These are phyloP conservation scores for Drosophila sordidula DNA, from an alignment of 2,888 invertebrate genomes.

Conservation along the genomic window DNA sequence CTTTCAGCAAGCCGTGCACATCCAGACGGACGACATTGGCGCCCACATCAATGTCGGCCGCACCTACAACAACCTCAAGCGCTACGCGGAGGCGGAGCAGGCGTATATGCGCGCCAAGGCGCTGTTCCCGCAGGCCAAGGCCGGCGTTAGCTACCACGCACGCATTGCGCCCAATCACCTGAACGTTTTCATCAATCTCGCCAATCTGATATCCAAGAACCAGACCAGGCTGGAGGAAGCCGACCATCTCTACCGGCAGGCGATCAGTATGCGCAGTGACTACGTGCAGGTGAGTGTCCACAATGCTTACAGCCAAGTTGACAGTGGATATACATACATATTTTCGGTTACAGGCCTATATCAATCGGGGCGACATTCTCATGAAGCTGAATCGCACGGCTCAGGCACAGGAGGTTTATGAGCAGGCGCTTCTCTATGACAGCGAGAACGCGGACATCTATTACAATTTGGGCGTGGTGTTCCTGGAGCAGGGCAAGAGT, in stretches of 20 bases:
- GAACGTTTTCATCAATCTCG: constrained; percentile 97
- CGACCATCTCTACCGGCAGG: constrained; percentile 96
- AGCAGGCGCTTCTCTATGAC: constrained; percentile 95
- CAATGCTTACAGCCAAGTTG: background rate
- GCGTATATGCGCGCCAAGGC: constrained; percentile 96
- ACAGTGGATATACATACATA: background rate
- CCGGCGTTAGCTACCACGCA: constrained; percentile 97
- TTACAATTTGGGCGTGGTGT: constrained; percentile 97
- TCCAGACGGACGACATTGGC: constrained; percentile 98
- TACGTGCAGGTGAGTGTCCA: constrained; percentile 87
- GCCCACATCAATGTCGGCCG: constrained; percentile 98
- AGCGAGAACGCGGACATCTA: constrained; percentile 97
- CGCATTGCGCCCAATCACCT: constrained; percentile 98
- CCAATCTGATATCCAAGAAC: constrained; percentile 97
- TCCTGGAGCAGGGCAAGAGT: constrained; percentile 95
- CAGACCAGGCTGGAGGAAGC: constrained; percentile 96
- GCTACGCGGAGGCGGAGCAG: constrained; percentile 95
- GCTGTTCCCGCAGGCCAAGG: constrained; percentile 94
- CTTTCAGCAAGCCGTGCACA: constrained; percentile 96
- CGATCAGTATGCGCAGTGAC: constrained; percentile 98
- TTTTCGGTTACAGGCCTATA: constrained; percentile 90
- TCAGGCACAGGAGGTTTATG: constrained; percentile 97
- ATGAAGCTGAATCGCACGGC: constrained; percentile 97
- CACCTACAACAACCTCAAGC: constrained; percentile 96
- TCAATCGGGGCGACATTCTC: constrained; percentile 97